These are phyloP conservation scores for Acrocera orbiculus DNA, from an alignment of 2,888 invertebrate genomes.

Conservation along the genomic window DNA sequence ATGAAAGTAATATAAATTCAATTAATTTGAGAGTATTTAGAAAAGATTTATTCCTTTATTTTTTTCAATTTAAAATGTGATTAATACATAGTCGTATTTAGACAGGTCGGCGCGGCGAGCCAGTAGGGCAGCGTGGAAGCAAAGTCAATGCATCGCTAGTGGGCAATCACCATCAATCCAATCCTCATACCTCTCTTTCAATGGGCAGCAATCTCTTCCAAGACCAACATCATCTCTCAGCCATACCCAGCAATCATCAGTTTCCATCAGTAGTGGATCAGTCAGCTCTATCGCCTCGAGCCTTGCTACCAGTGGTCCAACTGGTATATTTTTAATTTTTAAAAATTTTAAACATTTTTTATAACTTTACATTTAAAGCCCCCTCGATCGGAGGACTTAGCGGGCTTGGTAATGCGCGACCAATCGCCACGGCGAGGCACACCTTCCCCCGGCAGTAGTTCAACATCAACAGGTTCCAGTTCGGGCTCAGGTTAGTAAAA, in stretches of 20 bases:
- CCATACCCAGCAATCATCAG: constrained; percentile 37
- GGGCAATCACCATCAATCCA: constrained; percentile 35
- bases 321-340: constrained; percentile 23
- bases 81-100: constrained; percentile 62
- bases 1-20: too few species aligned
- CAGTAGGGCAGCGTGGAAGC: constrained; percentile 73
- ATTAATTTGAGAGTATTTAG: too few species aligned
- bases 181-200: constrained; percentile 13
- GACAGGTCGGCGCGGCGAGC: constrained; percentile 77
- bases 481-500: constrained; percentile 53
- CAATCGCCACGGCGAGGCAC: constrained; percentile 50
- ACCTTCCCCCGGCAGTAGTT: constrained; percentile 71
- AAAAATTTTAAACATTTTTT: neutral
- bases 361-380: constrained; percentile 26
- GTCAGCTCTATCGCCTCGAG: constrained; percentile 46
- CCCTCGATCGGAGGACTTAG: constrained; percentile 37
- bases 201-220: constrained; percentile 23
- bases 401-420: constrained; percentile 41
- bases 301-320: constrained; percentile 34
- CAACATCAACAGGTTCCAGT: constrained; percentile 64
- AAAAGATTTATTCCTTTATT: too few species aligned
- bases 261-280: constrained; percentile 40
- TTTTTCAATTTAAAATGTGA: too few species aligned
- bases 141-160: constrained; percentile 68
- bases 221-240: constrained; percentile 68